A percentile compares a stretch with the other conserved stretches of the same genome.
Conservation (phyloP, 1,140 invertebrate genomes). For the Harlomillsia oculata region DNA sequence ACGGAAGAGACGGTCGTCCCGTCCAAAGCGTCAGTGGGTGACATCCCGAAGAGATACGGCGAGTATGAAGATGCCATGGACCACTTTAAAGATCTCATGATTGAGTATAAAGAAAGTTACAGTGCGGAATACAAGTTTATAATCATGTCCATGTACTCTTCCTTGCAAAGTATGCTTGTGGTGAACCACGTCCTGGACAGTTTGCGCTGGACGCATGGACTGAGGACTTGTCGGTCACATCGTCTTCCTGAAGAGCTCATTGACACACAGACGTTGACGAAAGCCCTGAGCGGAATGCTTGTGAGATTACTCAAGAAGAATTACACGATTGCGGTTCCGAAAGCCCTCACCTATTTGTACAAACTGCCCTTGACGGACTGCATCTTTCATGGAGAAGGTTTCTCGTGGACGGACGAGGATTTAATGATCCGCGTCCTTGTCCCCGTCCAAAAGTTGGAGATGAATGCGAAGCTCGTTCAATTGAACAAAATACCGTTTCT, state of each 20-base stretch:
- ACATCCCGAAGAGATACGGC: too few species aligned
- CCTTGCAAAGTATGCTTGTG: slow-evolving; percentile 2
- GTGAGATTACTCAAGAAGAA: too few species aligned
- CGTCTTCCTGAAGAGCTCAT: too few species aligned
- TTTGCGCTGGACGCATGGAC: slow-evolving; percentile 10
- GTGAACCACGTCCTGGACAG: slow-evolving; percentile 9
- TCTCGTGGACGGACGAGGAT: not conserved
- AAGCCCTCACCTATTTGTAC: not conserved
- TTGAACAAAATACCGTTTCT: slow-evolving; percentile 17
- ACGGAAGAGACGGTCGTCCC: too few species aligned
- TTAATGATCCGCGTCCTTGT: slow-evolving; percentile 1
- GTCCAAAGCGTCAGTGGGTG: too few species aligned
- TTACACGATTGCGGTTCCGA: not conserved
- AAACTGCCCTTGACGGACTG: slow-evolving; percentile 15
- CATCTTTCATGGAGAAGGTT: too few species aligned
- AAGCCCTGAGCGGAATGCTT: too few species aligned
- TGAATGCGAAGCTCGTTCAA: slow-evolving; percentile 1
- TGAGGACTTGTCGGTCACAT: slow-evolving; percentile 10
- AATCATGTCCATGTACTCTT: slow-evolving; percentile 2
- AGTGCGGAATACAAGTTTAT: slow-evolving; percentile 6
- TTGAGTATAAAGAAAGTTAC: too few species aligned
- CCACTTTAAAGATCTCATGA: too few species aligned
- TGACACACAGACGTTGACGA: too few species aligned
- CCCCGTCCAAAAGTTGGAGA: slow-evolving; percentile 1
- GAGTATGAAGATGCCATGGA: too few species aligned